These are phyloP conservation scores for Nanorana parkeri DNA, from an alignment of 2,113 vertebrate genomes.

Conservation along the genomic window DNA sequence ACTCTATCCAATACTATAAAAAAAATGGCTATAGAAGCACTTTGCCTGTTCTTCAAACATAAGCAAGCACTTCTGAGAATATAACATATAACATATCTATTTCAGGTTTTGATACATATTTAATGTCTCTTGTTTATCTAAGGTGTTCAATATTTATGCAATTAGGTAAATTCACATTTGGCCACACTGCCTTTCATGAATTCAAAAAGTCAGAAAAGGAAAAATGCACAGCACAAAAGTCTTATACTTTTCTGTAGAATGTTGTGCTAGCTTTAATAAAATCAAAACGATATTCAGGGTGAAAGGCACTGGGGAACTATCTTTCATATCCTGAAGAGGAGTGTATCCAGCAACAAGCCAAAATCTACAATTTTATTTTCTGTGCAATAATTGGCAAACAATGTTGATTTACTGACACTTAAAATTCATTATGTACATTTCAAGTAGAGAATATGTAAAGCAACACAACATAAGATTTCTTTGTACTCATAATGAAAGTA, in stretches of 20 bases:
- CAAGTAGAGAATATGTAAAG: slow-evolving; percentile 38
- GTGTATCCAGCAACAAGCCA: slow-evolving; percentile 4
- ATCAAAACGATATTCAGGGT: slow-evolving; percentile 13
- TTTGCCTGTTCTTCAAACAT: too few relatives aligned
- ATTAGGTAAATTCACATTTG: too few relatives aligned
- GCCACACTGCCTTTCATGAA: too few relatives aligned
- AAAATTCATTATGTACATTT: slow-evolving; percentile 53
- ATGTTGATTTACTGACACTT: slow-evolving; percentile 50
- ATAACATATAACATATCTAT: too few relatives aligned
- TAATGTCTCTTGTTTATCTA: too few relatives aligned
- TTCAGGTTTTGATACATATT: too few relatives aligned
- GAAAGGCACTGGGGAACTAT: slow-evolving; percentile 26
- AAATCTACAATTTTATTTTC: slow-evolving; percentile 45
- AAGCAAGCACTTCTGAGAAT: too few relatives aligned
- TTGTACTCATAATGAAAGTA: slow-evolving; percentile 40
- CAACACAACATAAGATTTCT: slow-evolving; percentile 36
- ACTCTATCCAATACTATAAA: too few relatives aligned
- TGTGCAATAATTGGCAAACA: slow-evolving; percentile 42
- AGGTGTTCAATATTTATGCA: too few relatives aligned
- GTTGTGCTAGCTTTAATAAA: slow-evolving; percentile 16
- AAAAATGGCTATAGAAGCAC: too few relatives aligned
- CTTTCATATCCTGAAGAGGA: slow-evolving; percentile 15
- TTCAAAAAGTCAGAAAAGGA: background rate
- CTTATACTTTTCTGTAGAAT: background rate
- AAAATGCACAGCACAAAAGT: slow-evolving; percentile 19